Percentiles rank a stretch among this genome's conserved stretches.
Evolutionary conservation across 2,888 invertebrate genomes (phyloP).

Genomic region (Syrista parreyssii): DNA sequence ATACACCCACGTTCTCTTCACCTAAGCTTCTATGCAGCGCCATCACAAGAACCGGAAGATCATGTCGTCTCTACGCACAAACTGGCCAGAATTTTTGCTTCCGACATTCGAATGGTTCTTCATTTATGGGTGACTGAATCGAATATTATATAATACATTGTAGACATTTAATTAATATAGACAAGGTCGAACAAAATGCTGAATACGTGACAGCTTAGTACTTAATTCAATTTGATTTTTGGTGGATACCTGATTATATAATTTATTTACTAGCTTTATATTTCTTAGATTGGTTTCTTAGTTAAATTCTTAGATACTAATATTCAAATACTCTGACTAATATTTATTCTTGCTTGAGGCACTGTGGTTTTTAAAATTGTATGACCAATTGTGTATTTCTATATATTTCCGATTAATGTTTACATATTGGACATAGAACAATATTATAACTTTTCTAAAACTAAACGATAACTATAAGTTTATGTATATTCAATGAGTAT

Average conservation of each 20-base stretch:
- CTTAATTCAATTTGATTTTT: background rate
- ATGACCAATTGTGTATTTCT: background rate
- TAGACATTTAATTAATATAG: background rate
- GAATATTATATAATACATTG: background rate
- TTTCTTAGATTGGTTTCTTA: background rate
- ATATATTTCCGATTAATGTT: background rate
- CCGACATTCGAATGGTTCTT: conserved; percentile 42
- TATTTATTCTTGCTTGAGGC: background rate
- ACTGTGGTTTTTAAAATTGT: background rate
- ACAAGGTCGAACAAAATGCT: background rate
- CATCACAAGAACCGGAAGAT: conserved; percentile 47
- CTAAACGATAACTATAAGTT: background rate
- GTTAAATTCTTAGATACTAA: background rate
- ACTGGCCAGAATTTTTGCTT: conserved; percentile 40
- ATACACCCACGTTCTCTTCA: conserved; percentile 31
- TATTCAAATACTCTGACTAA: background rate
- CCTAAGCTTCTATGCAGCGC: conserved; percentile 42
- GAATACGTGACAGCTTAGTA: background rate
- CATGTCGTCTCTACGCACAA: conserved; percentile 40
- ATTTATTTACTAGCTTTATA: background rate
- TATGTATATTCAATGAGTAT: too few species aligned
- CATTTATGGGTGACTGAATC: conserved; percentile 39
- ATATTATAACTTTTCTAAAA: background rate
- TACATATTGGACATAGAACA: background rate
- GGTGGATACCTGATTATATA: background rate